phyloP scores from a whole-genome alignment of 2,888 invertebrate species.

The Ectropis crepuscularia region DNA sequence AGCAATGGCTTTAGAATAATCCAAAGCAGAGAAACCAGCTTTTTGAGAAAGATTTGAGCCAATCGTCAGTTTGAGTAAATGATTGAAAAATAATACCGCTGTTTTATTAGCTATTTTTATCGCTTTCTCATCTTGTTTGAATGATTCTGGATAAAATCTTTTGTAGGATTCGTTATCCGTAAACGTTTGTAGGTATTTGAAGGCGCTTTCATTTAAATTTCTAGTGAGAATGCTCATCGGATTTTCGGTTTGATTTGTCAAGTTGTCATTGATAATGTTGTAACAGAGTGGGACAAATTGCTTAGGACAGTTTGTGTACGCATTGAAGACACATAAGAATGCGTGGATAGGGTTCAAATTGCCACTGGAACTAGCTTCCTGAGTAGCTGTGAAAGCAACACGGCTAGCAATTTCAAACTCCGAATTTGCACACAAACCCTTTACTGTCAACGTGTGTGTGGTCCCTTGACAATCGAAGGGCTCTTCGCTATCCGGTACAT shows the following conservation, averaged over 20 bases:
- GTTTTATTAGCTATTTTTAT: conserved; percentile 64
- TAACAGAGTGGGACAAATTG: conserved; percentile 48
- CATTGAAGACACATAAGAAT: conserved; percentile 56
- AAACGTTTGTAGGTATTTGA: conserved; percentile 41
- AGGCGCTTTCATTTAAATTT: conserved; percentile 55
- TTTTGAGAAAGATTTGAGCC: conserved; percentile 44
- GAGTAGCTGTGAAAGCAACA: conserved; percentile 72
- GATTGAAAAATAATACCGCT: conserved; percentile 76
- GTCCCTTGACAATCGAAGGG: conserved; percentile 37
- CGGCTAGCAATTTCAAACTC: conserved; percentile 82
- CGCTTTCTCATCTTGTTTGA: conserved; percentile 42
- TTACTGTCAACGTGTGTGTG: conserved; percentile 67
- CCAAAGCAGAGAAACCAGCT: conserved; percentile 67
- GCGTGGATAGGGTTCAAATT: conserved; percentile 37
- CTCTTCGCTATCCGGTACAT: conserved; percentile 46
- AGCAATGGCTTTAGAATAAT: conserved; percentile 79
- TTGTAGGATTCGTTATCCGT: conserved; percentile 46
- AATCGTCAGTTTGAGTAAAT: conserved; percentile 53
- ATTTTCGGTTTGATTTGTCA: conserved; percentile 38
- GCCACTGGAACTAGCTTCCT: conserved; percentile 46
- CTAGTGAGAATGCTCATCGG: conserved; percentile 36
- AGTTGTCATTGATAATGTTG: conserved; percentile 47
- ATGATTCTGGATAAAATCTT: conserved; percentile 65
- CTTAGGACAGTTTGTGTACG: conserved; percentile 64
- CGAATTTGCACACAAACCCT: conserved; percentile 81